Evolutionary conservation across 2,797 vertebrate genomes (phyloP).

Genomic region (Tapirus indicus): DNA sequence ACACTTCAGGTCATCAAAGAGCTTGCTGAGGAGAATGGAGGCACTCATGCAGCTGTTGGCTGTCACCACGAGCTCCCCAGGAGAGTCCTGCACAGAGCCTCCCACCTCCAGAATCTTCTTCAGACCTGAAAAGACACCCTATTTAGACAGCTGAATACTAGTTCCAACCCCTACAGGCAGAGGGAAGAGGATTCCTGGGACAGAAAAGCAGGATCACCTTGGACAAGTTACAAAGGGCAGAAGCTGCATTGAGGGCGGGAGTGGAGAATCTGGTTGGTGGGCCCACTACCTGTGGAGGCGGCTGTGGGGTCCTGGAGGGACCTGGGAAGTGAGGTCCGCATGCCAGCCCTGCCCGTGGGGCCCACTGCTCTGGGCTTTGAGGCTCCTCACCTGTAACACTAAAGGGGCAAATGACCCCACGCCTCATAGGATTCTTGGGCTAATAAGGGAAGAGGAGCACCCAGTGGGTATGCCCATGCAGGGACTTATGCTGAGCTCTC

Average conservation of each 20-base stretch:
- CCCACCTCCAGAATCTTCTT: constrained; percentile 97
- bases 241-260: accelerated
- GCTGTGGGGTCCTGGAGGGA: neutral
- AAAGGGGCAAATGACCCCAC: neutral
- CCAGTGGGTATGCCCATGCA: accelerated
- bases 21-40: constrained; percentile 96
- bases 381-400: neutral
- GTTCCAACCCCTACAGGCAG: too few species aligned
- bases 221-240: neutral
- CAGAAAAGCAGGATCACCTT: neutral
- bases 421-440: neutral
- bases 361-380: neutral
- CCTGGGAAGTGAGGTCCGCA: neutral
- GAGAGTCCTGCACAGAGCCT: constrained; percentile 91
- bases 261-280: accelerated
- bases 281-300: accelerated
- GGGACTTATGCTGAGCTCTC: neutral
- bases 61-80: constrained; percentile 90
- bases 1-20: constrained; percentile 96
- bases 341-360: neutral
- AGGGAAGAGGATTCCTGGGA: neutral
- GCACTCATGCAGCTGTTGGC: constrained; percentile 96
- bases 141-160: neutral
- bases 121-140: constrained; percentile 89
- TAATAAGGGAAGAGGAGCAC: neutral